Percentiles rank a stretch among this genome's conserved stretches.
These are phyloP conservation scores for Macroteleia sp. DNA, from an alignment of 2,888 invertebrate genomes.

Conservation along the genomic window DNA sequence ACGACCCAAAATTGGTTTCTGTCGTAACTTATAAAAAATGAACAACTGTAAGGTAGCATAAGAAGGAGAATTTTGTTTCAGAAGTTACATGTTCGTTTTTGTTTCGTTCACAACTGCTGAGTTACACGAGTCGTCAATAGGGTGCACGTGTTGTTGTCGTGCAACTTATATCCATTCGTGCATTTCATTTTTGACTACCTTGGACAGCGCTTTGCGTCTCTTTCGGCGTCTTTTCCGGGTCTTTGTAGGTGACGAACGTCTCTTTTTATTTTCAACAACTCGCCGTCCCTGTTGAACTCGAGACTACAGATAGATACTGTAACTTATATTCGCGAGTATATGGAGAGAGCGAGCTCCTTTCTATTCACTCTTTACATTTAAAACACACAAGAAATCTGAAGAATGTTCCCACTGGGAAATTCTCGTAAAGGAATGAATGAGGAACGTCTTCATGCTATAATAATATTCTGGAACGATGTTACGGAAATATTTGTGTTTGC, in stretches of 20 bases:
- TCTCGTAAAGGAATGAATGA: conserved; percentile 21
- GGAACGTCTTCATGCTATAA: conserved; percentile 26
- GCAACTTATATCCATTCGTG: conserved; percentile 21
- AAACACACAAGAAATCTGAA: conserved; percentile 39
- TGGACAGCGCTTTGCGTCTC: conserved; percentile 17
- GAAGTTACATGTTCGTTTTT: too few species aligned
- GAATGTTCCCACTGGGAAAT: conserved; percentile 29
- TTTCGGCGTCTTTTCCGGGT: conserved; percentile 5
- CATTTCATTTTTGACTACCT: conserved; percentile 32
- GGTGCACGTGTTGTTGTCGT: conserved; percentile 22
- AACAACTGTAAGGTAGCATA: too few species aligned
- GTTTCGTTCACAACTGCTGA: too few species aligned
- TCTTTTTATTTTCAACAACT: conserved; percentile 33
- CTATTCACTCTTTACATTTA: conserved; percentile 42
- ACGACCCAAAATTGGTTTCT: too few species aligned
- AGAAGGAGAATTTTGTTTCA: too few species aligned
- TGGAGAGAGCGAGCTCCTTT: conserved; percentile 29
- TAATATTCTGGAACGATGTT: neutral
- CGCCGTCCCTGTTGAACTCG: conserved; percentile 8
- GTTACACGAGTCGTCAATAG: conserved; percentile 13
- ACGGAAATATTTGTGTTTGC: neutral
- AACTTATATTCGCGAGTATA: conserved; percentile 39
- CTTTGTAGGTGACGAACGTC: conserved; percentile 49
- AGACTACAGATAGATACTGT: conserved; percentile 35
- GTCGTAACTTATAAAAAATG: too few species aligned